Percentiles rank a stretch among this genome's conserved stretches.
Conservation (phyloP, 1,140 invertebrate genomes). For the Pinna nobilis region DNA sequence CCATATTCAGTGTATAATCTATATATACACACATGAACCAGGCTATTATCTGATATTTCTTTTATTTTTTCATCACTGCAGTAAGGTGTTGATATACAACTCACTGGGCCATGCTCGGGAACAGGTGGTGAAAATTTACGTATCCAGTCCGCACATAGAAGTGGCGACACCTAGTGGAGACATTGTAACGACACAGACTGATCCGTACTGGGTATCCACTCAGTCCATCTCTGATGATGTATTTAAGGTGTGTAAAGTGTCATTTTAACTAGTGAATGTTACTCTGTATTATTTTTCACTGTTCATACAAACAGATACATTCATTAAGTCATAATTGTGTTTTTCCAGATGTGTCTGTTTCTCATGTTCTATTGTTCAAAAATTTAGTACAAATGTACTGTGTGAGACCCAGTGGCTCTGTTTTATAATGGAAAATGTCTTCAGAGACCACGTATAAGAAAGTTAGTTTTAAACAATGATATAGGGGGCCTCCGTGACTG, state of each 20-base stretch:
- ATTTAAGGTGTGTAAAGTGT: slow-evolving; percentile 37
- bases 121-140: slow-evolving; percentile 81
- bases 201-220: slow-evolving; percentile 75
- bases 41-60: too few species aligned
- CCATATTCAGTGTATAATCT: too few species aligned
- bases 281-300: background rate
- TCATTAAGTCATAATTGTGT: background rate
- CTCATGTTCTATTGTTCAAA: too few species aligned
- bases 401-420: too few species aligned
- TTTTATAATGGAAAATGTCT: too few species aligned
- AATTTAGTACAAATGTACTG: too few species aligned
- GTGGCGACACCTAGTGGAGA: slow-evolving; percentile 79
- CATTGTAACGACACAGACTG: slow-evolving; percentile 80
- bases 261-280: background rate
- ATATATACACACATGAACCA: too few species aligned
- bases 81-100: slow-evolving; percentile 83
- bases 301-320: background rate
- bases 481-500: too few species aligned
- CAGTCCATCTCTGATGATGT: slow-evolving; percentile 3
- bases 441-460: too few species aligned
- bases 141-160: slow-evolving; percentile 79
- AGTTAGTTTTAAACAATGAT: too few species aligned
- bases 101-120: slow-evolving; percentile 79
- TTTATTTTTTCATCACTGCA: slow-evolving; percentile 33
- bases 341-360: background rate